Base-by-base conservation (phyloP, 2,888 invertebrate genomes). In the Chesias legatella region DNA sequence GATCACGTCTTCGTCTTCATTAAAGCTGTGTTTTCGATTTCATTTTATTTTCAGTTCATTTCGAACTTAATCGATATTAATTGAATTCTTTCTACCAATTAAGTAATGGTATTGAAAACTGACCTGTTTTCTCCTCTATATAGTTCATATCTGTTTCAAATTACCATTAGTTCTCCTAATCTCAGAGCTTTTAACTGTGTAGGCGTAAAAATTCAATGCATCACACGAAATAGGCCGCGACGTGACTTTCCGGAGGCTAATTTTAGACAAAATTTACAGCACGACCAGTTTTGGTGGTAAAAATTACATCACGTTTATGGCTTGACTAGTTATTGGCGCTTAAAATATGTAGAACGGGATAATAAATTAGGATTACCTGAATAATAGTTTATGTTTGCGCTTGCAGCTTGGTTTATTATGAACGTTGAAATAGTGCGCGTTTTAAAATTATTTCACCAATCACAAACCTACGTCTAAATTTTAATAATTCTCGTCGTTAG, bases 261-360 rank as follows among this genome's bases (percentile, higher is more conserved):
- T 23, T 39, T 33, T 28, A 10, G 8, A 34, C 7, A 1, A 25
- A 31, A 26, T 31, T 26, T 30, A 41, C 26, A 32, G 22, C 10
- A 4, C 20, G 10, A 22, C 10, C 22, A 13, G 31, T 31, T 23
- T 32, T 6, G 33, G 8, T 21, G 11, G 23, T 28, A 35, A 22
- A 37, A 43, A 22, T 22, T 37, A 13, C 29, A 22, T 43, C 13
- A 25, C 17, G 10, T 26, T 31, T 30, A 36, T 25, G 2, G 23
- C 8, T 17, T 1, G 6, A 29, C 10, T 23, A 31, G 30, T 23
- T 28, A 10, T 28, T 29, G 9, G 29, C 10, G 11, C 25, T 23
- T 27, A 33, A 26, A 37, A 38, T 20, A 32, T 27, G 33, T 43
- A 25, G 33, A 37, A 33, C 33, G 28, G 24, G 27, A 10, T 33